These are phyloP conservation scores for Ennomos fuscantarius DNA, from an alignment of 2,888 invertebrate species.

Conservation along the genomic window DNA sequence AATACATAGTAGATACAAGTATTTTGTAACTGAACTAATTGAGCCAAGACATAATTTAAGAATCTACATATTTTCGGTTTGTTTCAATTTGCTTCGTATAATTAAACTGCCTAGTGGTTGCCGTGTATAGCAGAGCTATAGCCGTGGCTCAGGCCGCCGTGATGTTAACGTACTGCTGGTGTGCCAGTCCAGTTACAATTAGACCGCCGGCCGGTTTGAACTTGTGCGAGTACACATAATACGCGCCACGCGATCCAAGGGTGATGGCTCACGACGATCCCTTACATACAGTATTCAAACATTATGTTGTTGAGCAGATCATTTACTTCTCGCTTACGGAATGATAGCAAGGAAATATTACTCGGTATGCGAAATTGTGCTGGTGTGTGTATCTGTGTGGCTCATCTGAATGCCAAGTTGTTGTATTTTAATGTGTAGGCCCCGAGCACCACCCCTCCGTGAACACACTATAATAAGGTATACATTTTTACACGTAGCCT, in stretches of 20 bases:
- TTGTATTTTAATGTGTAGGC: constrained; percentile 27
- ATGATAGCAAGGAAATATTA: constrained; percentile 88
- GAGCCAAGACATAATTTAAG: too few relatives aligned
- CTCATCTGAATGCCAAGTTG: constrained; percentile 25
- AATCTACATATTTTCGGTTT: not conserved
- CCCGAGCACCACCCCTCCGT: constrained; percentile 11
- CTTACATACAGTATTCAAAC: constrained; percentile 39
- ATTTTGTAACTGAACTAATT: constrained; percentile 2
- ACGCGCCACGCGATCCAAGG: constrained; percentile 46
- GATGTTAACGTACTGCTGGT: constrained; percentile 49
- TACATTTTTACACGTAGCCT: constrained; percentile 10
- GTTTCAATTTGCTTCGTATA: constrained; percentile 9
- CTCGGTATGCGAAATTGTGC: constrained; percentile 81
- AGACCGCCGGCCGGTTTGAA: constrained; percentile 59
- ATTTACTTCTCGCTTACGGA: constrained; percentile 85
- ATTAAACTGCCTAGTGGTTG: constrained; percentile 19
- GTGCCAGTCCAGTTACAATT: constrained; percentile 63
- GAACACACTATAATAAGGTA: constrained; percentile 27
- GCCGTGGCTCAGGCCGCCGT: constrained; percentile 23
- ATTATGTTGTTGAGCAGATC: constrained; percentile 73
- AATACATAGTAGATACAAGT: constrained; percentile 7
- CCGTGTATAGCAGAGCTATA: constrained; percentile 23
- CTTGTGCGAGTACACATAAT: constrained; percentile 39
- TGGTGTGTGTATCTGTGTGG: constrained; percentile 37
- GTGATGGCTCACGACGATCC: constrained; percentile 53